phyloP scores from a whole-genome alignment of 2,113 vertebrate genomes.

The Atlantisia rogersi region DNA sequence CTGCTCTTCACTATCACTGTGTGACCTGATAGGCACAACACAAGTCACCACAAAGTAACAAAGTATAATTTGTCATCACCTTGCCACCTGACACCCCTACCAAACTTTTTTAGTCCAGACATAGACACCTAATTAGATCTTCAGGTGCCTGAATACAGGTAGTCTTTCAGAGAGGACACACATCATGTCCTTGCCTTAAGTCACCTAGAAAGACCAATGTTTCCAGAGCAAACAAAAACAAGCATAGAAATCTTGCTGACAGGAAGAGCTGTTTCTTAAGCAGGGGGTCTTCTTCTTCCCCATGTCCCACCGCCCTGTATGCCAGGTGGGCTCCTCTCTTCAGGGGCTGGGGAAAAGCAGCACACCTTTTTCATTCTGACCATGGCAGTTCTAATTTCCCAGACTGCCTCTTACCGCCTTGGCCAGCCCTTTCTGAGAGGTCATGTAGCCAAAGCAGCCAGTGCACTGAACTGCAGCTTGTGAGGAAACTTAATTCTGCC shows the following conservation, averaged over 20 bases:
- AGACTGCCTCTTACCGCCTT: background rate
- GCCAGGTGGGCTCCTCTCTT: background rate
- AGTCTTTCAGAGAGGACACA: background rate
- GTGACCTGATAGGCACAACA: accelerated
- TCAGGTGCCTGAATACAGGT: background rate
- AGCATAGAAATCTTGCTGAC: background rate
- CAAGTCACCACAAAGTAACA: background rate
- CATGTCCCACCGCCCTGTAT: background rate
- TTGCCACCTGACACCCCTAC: background rate
- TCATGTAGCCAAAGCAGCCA: background rate
- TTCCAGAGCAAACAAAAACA: background rate
- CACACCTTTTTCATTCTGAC: background rate
- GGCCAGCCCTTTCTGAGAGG: background rate
- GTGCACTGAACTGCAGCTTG: background rate
- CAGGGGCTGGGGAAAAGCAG: background rate
- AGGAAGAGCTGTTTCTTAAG: background rate
- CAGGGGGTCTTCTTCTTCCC: background rate
- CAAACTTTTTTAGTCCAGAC: background rate
- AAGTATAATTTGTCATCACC: background rate
- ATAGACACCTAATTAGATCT: background rate
- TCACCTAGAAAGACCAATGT: background rate
- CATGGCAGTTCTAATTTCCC: background rate
- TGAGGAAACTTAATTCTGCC: background rate
- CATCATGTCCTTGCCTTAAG: background rate
- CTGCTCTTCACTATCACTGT: background rate